Conservation (phyloP, 2,888 invertebrate species). For the Dryocosmus kuriphilus region DNA sequence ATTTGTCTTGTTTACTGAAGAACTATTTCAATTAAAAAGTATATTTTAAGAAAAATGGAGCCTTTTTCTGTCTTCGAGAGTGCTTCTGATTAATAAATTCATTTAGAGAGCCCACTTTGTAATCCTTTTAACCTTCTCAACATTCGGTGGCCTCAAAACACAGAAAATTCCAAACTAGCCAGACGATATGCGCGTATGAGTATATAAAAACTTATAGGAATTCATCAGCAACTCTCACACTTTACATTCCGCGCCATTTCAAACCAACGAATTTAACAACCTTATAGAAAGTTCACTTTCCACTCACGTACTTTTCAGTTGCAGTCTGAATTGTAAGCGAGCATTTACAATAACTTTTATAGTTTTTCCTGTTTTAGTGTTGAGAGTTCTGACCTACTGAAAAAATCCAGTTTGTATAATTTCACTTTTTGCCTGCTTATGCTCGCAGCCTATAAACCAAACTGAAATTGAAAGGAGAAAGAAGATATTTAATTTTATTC, state of each 20-base stretch:
- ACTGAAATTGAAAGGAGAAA: no score
- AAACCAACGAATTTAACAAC: slow-evolving; percentile 7
- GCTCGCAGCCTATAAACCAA: no score
- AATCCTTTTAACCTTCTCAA: neutral
- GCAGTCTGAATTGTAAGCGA: no score
- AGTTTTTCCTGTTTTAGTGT: no score
- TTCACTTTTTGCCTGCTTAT: no score
- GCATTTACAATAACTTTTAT: no score
- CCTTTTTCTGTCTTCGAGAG: neutral
- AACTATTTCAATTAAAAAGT: neutral
- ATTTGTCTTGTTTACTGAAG: neutral
- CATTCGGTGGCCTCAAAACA: slow-evolving; percentile 13
- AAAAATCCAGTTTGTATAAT: no score
- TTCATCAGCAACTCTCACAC: slow-evolving; percentile 24
- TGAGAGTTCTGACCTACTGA: no score
- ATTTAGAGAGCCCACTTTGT: neutral
- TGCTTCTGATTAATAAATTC: neutral
- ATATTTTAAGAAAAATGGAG: neutral
- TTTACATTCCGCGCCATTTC: slow-evolving; percentile 26
- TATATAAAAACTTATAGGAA: slow-evolving; percentile 3
- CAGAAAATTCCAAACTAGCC: slow-evolving; percentile 15
- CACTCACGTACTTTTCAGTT: neutral
- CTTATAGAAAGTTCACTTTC: slow-evolving; percentile 23
- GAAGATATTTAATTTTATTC: no score
- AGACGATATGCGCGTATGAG: neutral